Conservation (phyloP, 2,888 invertebrate genomes). For the Heteropelma amictum region DNA sequence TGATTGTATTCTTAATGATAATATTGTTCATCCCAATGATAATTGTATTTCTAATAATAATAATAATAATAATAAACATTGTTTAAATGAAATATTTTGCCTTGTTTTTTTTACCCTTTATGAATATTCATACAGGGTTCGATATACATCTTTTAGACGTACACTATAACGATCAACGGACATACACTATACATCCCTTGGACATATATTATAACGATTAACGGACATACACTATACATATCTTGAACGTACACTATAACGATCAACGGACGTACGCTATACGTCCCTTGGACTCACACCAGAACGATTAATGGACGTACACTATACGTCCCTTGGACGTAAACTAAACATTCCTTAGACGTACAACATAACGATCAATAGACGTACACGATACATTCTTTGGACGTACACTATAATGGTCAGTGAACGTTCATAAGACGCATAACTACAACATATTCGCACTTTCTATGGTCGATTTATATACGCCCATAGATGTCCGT, state of each 20-base stretch:
- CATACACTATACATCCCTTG: background rate
- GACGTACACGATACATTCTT: constrained; percentile 2
- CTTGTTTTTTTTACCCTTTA: background rate
- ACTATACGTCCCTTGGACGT: constrained; percentile 2
- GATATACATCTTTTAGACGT: background rate
- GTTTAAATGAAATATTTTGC: background rate
- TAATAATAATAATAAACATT: background rate
- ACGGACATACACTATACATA: no score
- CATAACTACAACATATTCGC: constrained; percentile 10
- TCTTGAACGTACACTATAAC: background rate
- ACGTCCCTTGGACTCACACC: background rate
- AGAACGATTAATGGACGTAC: background rate
- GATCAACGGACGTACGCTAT: constrained; percentile 5
- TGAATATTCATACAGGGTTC: constrained; percentile 5
- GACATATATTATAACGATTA: background rate
- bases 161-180: background rate
- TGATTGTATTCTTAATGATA: background rate
- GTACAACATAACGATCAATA: background rate
- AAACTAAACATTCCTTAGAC: background rate
- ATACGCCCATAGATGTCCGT: constrained; percentile 14
- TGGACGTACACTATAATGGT: background rate
- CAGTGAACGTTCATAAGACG: constrained; percentile 1
- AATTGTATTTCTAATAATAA: background rate
- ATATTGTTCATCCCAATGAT: background rate
- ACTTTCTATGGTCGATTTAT: constrained; percentile 13